phyloP scores from a whole-genome alignment of 2,113 vertebrate genomes.

The Colius striatus region DNA sequence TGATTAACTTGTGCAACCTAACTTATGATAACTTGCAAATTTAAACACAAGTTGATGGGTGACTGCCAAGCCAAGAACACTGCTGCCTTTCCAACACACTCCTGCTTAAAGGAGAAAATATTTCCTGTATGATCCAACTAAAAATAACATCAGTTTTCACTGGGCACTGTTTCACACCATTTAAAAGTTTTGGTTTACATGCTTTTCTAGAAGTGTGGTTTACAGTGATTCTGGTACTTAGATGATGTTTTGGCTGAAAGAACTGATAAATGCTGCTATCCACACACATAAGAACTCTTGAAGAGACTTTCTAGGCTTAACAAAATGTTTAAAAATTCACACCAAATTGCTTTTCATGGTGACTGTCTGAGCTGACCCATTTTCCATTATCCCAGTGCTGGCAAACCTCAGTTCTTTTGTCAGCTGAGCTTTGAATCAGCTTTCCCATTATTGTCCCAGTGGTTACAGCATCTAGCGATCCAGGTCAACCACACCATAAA shows the following conservation, averaged over 20 bases:
- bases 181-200: not conserved
- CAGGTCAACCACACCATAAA: not conserved
- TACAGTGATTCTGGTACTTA: not conserved
- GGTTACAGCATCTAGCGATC: not conserved
- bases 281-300: not conserved
- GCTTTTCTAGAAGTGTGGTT: not conserved
- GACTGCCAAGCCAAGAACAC: not conserved
- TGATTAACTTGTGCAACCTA: not conserved
- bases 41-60: not conserved
- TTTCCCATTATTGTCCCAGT: not conserved
- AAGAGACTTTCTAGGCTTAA: not conserved
- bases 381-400: not conserved
- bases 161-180: not conserved
- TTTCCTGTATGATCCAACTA: not conserved
- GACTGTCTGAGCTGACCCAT: not conserved
- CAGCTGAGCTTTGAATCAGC: not conserved
- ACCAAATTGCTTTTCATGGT: accelerated
- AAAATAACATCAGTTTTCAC: not conserved
- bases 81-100: not conserved
- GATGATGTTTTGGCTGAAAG: not conserved
- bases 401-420: not conserved
- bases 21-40: not conserved
- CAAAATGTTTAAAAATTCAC: not conserved
- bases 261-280: not conserved
- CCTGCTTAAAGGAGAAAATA: not conserved